Evolutionary conservation across 2,797 vertebrate species (phyloP).

Genomic region (Mastacembelus armatus): DNA sequence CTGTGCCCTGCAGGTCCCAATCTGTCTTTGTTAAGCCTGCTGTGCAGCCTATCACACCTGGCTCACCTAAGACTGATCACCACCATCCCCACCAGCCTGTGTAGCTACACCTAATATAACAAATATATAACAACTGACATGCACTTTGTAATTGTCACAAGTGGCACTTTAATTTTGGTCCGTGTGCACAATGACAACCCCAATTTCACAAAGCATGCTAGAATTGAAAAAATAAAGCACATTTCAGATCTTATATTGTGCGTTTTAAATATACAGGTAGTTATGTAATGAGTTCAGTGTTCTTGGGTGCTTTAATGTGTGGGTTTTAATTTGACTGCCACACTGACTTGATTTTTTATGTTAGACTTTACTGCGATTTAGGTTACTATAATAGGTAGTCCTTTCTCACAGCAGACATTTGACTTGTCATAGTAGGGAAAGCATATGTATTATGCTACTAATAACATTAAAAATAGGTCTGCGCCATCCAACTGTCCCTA

Average conservation of each 20-base stretch:
- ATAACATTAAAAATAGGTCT: too few relatives aligned
- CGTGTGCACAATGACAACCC: constrained; percentile 16
- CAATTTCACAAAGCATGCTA: neutral
- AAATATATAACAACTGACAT: constrained; percentile 29
- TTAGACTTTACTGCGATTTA: too few relatives aligned
- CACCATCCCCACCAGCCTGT: constrained; percentile 63
- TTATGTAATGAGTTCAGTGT: too few relatives aligned
- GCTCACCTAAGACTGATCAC: constrained; percentile 80
- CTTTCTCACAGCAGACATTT: too few relatives aligned
- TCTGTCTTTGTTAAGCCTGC: constrained; percentile 83
- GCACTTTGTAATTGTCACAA: constrained; percentile 78
- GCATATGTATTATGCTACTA: too few relatives aligned
- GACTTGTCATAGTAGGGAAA: too few relatives aligned
- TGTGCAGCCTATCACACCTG: constrained; percentile 64
- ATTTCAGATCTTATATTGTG: constrained; percentile 2
- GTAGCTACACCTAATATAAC: constrained; percentile 70
- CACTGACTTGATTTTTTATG: too few relatives aligned
- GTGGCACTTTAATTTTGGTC: constrained; percentile 59
- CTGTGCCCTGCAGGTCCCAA: constrained; percentile 76
- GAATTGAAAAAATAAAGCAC: constrained; percentile 9
- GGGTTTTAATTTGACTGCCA: too few relatives aligned
- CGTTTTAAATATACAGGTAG: neutral
- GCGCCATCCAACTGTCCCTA: too few relatives aligned
- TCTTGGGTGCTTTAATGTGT: too few relatives aligned
- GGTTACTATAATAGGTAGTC: too few relatives aligned